Conservation (phyloP, 1,140 invertebrate species). For the Caligus rogercresseyi region DNA sequence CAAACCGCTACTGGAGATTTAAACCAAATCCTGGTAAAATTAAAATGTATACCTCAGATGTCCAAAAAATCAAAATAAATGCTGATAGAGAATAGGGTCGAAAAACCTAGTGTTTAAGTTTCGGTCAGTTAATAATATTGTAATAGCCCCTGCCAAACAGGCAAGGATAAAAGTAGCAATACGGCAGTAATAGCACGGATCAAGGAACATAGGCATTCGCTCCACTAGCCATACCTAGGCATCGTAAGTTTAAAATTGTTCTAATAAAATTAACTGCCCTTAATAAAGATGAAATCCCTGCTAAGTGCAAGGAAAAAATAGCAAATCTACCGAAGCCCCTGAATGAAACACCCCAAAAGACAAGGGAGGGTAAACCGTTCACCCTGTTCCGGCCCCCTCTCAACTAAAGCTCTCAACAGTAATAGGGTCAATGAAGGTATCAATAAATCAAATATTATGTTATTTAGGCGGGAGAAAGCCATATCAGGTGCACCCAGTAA, state of each 20-base stretch:
- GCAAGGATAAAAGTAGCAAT: conserved; percentile 30
- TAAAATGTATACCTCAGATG: too few species aligned
- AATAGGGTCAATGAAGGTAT: background rate
- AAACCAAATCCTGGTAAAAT: too few species aligned
- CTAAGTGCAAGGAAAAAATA: background rate
- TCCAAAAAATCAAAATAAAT: too few species aligned
- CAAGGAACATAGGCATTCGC: background rate
- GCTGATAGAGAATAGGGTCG: too few species aligned
- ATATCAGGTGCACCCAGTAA: too few species aligned
- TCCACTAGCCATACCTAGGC: background rate
- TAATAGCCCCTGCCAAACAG: conserved; percentile 32
- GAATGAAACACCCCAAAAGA: background rate
- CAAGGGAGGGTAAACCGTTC: background rate
- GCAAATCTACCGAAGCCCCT: background rate
- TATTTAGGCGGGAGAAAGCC: too few species aligned
- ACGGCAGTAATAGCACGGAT: conserved; percentile 27
- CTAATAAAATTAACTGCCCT: background rate
- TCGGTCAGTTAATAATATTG: conserved; percentile 42
- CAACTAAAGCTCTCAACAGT: background rate
- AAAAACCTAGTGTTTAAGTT: conserved; percentile 51
- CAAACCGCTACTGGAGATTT: too few species aligned
- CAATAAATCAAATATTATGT: background rate
- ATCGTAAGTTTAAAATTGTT: background rate
- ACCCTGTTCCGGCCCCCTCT: background rate
- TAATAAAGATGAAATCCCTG: background rate